Evolutionary conservation across 2,888 invertebrate genomes (phyloP), one percentile per base, ranked within the genome.

Genomic region (Hofmannophila pseudospretella): DNA sequence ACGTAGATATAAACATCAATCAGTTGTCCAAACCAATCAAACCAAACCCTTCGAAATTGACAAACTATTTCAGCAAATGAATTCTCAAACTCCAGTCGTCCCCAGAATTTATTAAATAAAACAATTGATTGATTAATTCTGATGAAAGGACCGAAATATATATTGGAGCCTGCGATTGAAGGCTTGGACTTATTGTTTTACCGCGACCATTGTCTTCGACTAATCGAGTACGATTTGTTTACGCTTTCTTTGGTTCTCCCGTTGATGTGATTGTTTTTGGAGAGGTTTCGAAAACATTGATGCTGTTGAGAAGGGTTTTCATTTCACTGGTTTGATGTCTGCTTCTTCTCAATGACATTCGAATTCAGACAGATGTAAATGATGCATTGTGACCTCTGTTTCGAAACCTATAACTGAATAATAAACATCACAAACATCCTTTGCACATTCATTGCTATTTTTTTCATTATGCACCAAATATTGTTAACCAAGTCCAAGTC

Each of bases 81-180:
- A 41, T 30, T 12, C 23, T 7, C 1, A 30, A 36, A 42, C 25
- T 42, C 27, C 8, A 9, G 7, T 8, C 23, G 8, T 9, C 2
- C 10, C 16, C 10, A 9, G 25, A 41, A 34, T 38, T 42, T 39
- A 41, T 40, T 40, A 42, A 42, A 39, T 12, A 27, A 27, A 27
- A 27, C 27, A 27, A 27, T 37, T 31, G 41, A 61, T 63, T 51
- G 58, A 61, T 54, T 51, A 47, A 49, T 48, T 35, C 42, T 49
- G 45, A 52, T 59, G 58, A 58, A 60, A 57, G 54, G 54, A 48
- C 51, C 41, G 47, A 44, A 46, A 38, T 32, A 27, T 23, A 33
- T n/a, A 23, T 23, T 19, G 27, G 38, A 23, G 44, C 35, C 11
- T 48, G 48, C 44, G 47, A 55, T 52, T 49, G 51, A 44, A 42